Percentiles rank a stretch among this genome's conserved stretches.
Evolutionary conservation across 2,113 vertebrate genomes (phyloP).

Genomic region (Syrmaticus mikado): DNA sequence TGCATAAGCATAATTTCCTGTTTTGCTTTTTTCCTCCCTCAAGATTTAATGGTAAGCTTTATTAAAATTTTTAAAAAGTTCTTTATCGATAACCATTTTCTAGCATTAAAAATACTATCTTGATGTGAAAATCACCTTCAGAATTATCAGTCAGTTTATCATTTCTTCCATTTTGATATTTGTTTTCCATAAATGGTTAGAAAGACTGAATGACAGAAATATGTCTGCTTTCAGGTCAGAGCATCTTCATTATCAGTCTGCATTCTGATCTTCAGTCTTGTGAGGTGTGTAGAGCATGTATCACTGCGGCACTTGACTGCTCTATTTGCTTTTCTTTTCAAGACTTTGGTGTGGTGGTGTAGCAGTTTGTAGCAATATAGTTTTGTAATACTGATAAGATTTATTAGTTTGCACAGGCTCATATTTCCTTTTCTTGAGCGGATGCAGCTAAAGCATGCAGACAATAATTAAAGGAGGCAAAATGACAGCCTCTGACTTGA

Average conservation of each 20-base stretch:
- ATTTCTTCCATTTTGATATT: neutral
- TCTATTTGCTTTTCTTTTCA: neutral
- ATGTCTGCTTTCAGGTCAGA: neutral
- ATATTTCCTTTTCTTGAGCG: neutral
- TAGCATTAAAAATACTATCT: neutral
- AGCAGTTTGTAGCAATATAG: neutral
- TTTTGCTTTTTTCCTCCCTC: neutral
- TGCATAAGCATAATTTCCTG: neutral
- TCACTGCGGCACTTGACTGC: neutral
- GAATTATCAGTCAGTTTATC: neutral
- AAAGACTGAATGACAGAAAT: neutral
- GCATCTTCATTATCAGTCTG: conserved; percentile 2
- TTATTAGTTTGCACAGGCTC: neutral
- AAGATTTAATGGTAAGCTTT: neutral
- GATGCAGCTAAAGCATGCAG: neutral
- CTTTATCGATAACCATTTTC: neutral
- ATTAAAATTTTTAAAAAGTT: neutral
- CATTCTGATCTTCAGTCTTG: neutral
- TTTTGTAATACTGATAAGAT: neutral
- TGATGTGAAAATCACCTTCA: neutral
- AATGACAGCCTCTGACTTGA: neutral
- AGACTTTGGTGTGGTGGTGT: neutral
- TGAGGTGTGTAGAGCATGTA: rapidly evolving
- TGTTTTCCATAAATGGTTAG: neutral
- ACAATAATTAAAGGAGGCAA: neutral